A percentile compares a stretch with the other conserved stretches of the same genome.
phyloP scores from a whole-genome alignment of 2,797 vertebrate genomes.

The Poecilia wingei region DNA sequence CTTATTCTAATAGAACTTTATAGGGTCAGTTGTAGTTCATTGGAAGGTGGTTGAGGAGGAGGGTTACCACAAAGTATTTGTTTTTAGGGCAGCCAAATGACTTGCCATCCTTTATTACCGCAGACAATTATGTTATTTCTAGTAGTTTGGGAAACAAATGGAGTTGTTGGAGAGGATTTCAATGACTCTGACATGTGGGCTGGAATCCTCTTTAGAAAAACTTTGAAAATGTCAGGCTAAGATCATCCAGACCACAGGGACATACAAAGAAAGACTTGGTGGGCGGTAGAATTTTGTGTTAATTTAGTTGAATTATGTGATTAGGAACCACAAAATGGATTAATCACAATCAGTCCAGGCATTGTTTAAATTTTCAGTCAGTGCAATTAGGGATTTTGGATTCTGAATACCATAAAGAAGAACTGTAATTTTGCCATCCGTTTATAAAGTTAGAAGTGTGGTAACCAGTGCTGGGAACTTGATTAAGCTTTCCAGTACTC shows the following conservation, averaged over 20 bases:
- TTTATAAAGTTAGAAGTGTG: background rate
- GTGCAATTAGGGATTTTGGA: background rate
- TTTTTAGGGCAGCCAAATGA: background rate
- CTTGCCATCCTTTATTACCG: background rate
- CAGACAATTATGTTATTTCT: background rate
- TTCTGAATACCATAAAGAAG: background rate
- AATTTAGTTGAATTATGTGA: conserved; percentile 12
- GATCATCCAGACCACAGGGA: background rate
- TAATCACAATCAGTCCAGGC: background rate
- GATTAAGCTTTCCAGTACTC: background rate
- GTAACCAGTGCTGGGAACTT: background rate
- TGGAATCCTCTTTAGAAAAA: conserved; percentile 6
- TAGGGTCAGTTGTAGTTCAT: background rate
- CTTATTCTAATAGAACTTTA: background rate
- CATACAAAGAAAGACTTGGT: conserved; percentile 19
- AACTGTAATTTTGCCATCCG: background rate
- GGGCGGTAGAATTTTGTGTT: background rate
- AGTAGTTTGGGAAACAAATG: background rate
- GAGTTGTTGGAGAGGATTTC: background rate
- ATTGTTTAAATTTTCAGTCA: background rate
- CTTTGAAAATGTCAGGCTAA: conserved; percentile 16
- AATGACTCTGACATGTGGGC: background rate
- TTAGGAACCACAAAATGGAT: conserved; percentile 10
- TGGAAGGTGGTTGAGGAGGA: background rate
- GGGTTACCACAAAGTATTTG: background rate